Base-by-base conservation (phyloP, 2,113 vertebrate genomes). In the Nibea coibor region DNA sequence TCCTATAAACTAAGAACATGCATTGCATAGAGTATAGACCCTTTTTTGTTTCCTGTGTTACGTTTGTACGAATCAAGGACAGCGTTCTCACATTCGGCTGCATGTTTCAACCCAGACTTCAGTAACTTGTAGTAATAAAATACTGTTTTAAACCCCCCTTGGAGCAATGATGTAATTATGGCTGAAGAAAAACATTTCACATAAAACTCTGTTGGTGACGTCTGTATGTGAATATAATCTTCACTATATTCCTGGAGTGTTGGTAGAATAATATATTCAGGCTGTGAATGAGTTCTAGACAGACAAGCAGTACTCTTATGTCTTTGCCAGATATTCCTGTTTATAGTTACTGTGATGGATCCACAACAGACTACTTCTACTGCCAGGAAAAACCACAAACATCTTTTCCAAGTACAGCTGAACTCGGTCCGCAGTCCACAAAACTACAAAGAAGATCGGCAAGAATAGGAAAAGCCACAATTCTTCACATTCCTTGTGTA, bases 1-100 rank as follows among this genome's bases (percentile, higher is more conserved):
- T 89, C 82, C 82, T 82, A 75, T 72, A 56, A 80, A 26, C 24
- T 26, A 26, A 76, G 57, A 85, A 87, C 61, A 81, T 86, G 75
- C 70, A 89, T 92, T 93, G 92, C 93, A 94, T 93, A 93, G 91
- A 86, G 70, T 72, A 72, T 9, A 64, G 74, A 89, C 66, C 70
- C 47, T 74, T 84, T 87, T 54, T 87, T 54, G 56, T 61, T 47
- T 86, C 89, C 82, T 78, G 57, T 75, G 22, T 72, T 51, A 26
- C 63, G n/a, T 53, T 63, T 54, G 16, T 53, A 62, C 10, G 71
- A 19, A 66, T 5, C 24, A 22, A 75, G 47, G 26, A 76, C 64
- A 58, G 39, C 3, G 15, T 42, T 54, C 39, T 51, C 47, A 22
- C 22, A 22, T 1, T 24, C 35, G 56, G 47, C 56, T 65, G 59